Evolutionary conservation across 2,113 vertebrate genomes (phyloP).

Genomic region (Cololabis saira): DNA sequence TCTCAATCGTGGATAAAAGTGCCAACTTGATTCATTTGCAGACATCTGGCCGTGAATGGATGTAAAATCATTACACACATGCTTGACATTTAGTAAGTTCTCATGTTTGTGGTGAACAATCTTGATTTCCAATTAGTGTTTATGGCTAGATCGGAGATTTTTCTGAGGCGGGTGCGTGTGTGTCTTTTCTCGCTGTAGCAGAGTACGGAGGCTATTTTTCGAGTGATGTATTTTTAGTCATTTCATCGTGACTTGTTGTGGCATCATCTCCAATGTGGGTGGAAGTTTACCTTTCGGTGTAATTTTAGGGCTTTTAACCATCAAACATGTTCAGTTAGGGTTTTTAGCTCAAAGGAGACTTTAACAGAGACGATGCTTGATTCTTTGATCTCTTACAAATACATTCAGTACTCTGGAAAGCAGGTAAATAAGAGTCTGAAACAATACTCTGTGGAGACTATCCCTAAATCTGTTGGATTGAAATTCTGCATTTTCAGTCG

Average conservation of each 20-base stretch:
- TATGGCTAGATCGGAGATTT: background rate
- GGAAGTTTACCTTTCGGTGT: slow-evolving; percentile 8
- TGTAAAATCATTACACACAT: slow-evolving; percentile 2
- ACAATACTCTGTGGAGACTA: too few species aligned
- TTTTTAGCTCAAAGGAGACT: too few species aligned
- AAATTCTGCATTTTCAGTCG: too few species aligned
- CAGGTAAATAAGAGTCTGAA: too few species aligned
- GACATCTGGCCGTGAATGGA: slow-evolving; percentile 24
- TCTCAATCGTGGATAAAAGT: slow-evolving; percentile 31
- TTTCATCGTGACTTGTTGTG: slow-evolving; percentile 1
- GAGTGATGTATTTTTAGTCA: slow-evolving; percentile 27
- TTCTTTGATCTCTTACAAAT: too few species aligned
- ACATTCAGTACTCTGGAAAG: too few species aligned
- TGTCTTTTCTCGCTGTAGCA: slow-evolving; percentile 9
- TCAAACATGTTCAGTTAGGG: background rate
- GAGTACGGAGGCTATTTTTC: slow-evolving; percentile 20
- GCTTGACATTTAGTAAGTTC: slow-evolving; percentile 21
- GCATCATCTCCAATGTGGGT: background rate
- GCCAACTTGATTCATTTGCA: slow-evolving; percentile 48
- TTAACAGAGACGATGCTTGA: too few species aligned
- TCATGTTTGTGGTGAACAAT: slow-evolving; percentile 41
- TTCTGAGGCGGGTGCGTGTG: background rate
- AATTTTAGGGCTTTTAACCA: background rate
- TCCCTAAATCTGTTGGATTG: too few species aligned
- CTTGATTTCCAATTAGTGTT: slow-evolving; percentile 13